Conservation (phyloP, 2,797 vertebrate species). For the Neostethus bicornis region DNA sequence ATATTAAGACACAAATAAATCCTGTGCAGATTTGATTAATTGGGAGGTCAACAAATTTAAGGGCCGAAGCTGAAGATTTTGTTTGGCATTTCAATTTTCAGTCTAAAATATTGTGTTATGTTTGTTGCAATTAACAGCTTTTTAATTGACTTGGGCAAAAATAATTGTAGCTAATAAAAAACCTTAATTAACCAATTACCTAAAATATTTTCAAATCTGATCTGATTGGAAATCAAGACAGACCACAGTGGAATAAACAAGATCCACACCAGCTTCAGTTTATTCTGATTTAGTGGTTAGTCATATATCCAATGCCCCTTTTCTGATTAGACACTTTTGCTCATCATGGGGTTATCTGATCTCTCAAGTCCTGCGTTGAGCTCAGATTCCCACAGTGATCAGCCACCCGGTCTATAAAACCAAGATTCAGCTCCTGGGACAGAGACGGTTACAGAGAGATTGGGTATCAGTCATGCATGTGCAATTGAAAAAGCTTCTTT, state of each 20-base stretch:
- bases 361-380: conserved; percentile 65
- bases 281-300: conserved; percentile 13
- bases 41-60: no score
- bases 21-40: no score
- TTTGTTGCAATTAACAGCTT: no score
- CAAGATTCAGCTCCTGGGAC: conserved; percentile 70
- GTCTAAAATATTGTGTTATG: no score
- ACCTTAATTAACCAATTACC: no score
- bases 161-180: no score
- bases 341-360: conserved; percentile 75
- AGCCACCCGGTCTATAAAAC: conserved; percentile 63
- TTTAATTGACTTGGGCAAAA: no score
- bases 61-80: no score
- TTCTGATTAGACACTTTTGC: conserved; percentile 13
- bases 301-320: conserved; percentile 27
- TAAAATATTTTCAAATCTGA: no score
- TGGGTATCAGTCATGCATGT: conserved; percentile 45
- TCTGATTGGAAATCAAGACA: no score
- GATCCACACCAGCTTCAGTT: conserved; percentile 5
- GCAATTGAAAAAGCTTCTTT: conserved; percentile 44
- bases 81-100: no score
- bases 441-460: conserved; percentile 60
- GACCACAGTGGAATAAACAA: conserved; percentile 3
- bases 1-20: no score
- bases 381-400: conserved; percentile 77